Evolutionary conservation across 2,888 invertebrate species (phyloP).

Genomic region (Galeopsomyia nigrocyanea): DNA sequence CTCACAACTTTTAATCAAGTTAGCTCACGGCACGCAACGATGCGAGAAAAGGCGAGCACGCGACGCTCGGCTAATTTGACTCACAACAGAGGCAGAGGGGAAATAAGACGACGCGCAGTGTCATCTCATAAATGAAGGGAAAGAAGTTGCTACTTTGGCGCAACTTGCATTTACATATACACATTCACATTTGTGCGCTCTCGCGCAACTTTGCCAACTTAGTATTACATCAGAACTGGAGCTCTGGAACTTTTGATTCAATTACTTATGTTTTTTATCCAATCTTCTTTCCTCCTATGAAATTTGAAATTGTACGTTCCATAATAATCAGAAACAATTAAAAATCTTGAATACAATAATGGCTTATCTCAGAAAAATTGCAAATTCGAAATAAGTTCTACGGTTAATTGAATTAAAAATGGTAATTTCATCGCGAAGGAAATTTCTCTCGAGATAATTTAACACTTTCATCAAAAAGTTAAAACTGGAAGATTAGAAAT

Average conservation of each 20-base stretch:
- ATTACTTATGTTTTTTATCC: conserved; percentile 22
- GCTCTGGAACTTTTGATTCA: background rate
- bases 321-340: too few species aligned
- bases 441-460: too few species aligned
- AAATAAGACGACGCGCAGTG: conserved; percentile 22
- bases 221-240: too few species aligned
- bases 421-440: background rate
- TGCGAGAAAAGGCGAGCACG: conserved; percentile 30
- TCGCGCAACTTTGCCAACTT: too few species aligned
- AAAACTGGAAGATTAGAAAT: background rate
- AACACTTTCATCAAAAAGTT: too few species aligned
- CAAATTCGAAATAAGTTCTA: conserved; percentile 45
- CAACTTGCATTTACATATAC: background rate
- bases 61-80: conserved; percentile 33
- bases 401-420: conserved; percentile 19
- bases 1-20: conserved; percentile 42
- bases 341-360: too few species aligned
- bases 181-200: too few species aligned
- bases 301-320: conserved; percentile 56
- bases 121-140: conserved; percentile 29
- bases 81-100: conserved; percentile 13
- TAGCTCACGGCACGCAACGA: conserved; percentile 29
- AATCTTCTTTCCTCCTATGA: conserved; percentile 14
- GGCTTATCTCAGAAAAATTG: conserved; percentile 51
- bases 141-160: conserved; percentile 22